A percentile compares a stretch with the other conserved stretches of the same genome.
Conservation (phyloP, 2,888 invertebrate genomes). For the Seira sanloemensis region DNA sequence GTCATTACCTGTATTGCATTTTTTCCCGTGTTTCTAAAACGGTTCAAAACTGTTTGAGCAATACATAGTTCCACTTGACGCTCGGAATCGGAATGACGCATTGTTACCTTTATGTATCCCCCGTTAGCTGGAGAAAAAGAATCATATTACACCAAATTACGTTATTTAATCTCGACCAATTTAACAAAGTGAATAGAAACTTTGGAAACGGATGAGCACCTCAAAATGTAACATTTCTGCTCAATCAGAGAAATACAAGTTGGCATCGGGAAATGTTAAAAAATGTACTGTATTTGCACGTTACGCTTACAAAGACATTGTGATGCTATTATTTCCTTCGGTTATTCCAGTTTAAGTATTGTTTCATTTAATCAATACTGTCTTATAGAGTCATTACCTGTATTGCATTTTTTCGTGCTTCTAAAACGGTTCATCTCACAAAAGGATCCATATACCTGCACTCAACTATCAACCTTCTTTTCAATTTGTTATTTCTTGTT, state of each 20-base stretch:
- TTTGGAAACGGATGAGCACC: conserved; percentile 8
- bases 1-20: conserved; percentile 49
- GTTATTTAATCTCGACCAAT: no score
- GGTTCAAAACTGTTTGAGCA: no score
- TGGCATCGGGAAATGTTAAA: background rate
- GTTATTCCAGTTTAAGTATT: background rate
- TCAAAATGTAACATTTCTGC: background rate
- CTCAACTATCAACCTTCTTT: no score
- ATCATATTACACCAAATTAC: no score
- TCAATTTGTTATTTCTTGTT: no score
- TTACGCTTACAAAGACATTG: no score
- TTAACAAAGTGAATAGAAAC: background rate
- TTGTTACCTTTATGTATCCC: no score
- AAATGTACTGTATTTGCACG: background rate
- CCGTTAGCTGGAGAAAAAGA: no score
- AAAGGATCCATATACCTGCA: no score
- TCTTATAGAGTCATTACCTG: conserved; percentile 53
- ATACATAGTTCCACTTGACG: no score
- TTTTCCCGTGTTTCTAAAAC: background rate
- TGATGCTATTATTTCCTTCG: no score
- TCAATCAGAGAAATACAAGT: background rate
- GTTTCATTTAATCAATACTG: background rate
- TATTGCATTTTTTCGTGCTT: background rate
- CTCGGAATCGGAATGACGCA: no score
- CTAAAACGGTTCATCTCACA: background rate